Evolutionary conservation across 1,140 invertebrate genomes (phyloP).

Genomic region (Yoshiicerus persimilis): DNA sequence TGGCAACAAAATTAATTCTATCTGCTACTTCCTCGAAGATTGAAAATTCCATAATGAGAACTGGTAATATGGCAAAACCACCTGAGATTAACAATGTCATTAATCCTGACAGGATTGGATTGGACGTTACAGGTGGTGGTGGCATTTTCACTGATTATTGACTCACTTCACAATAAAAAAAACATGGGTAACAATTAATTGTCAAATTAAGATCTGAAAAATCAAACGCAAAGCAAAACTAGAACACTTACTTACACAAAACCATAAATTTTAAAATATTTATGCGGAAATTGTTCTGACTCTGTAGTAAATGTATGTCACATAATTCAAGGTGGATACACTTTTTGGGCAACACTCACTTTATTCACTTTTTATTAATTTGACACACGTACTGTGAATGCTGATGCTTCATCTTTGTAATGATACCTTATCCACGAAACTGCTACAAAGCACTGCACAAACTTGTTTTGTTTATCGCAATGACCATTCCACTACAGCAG

Average conservation of each 20-base stretch:
- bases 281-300: too few relatives aligned
- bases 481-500: too few relatives aligned
- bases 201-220: not conserved
- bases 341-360: not conserved
- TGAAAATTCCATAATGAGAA: slow-evolving; percentile 24
- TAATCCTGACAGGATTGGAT: not conserved
- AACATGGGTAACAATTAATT: too few relatives aligned
- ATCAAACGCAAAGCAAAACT: too few relatives aligned
- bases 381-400: not conserved
- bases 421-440: not conserved
- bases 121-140: not conserved
- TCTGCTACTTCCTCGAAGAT: slow-evolving; percentile 23
- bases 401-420: not conserved
- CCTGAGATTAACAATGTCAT: slow-evolving; percentile 6
- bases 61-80: slow-evolving; percentile 15
- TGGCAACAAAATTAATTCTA: slow-evolving; percentile 6
- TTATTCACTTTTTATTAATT: not conserved
- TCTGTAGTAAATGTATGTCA: too few relatives aligned
- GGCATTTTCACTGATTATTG: not conserved
- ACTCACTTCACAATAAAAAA: not conserved
- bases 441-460: not conserved
- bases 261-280: too few relatives aligned
- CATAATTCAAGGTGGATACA: not conserved
- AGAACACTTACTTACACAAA: too few relatives aligned
- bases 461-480: not conserved